Evolutionary conservation across 2,888 invertebrate species (phyloP).

Genomic region (Drosophila fungiperda): DNA sequence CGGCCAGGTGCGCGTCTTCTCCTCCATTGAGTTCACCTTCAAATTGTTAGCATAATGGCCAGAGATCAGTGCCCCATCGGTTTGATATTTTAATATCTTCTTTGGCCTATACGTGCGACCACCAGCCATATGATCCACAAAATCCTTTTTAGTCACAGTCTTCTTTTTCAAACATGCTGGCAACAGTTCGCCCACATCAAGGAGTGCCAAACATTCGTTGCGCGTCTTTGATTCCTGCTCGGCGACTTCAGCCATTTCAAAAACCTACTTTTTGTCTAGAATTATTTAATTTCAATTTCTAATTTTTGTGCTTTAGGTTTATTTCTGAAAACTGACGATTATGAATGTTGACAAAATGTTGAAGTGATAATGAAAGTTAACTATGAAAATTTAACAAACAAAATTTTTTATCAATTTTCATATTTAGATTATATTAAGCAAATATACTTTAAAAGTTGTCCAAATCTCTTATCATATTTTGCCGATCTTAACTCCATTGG

Average conservation of each 20-base stretch:
- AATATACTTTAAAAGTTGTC: neutral
- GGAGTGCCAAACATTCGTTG: conserved; percentile 25
- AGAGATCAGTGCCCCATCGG: conserved; percentile 54
- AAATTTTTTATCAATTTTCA: neutral
- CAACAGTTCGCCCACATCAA: conserved; percentile 49
- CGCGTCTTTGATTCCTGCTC: conserved; percentile 15
- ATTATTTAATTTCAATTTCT: conserved; percentile 19
- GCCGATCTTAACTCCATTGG: neutral
- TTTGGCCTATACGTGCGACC: conserved; percentile 28
- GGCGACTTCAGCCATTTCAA: conserved; percentile 25
- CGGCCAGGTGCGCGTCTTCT: conserved; percentile 63
- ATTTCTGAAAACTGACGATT: neutral
- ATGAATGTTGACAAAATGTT: neutral
- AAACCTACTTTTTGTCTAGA: neutral
- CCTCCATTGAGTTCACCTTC: conserved; percentile 42
- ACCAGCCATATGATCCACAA: conserved; percentile 49
- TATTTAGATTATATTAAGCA: neutral
- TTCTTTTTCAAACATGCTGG: conserved; percentile 31
- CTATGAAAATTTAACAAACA: neutral
- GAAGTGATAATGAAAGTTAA: neutral
- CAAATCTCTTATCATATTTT: neutral
- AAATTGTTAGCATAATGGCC: conserved; percentile 64
- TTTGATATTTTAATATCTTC: conserved; percentile 41
- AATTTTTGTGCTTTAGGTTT: conserved; percentile 1
- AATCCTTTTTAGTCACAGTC: conserved; percentile 46